These are phyloP conservation scores for Calidris pygmaea DNA, from an alignment of 2,113 vertebrate genomes.

Conservation along the genomic window DNA sequence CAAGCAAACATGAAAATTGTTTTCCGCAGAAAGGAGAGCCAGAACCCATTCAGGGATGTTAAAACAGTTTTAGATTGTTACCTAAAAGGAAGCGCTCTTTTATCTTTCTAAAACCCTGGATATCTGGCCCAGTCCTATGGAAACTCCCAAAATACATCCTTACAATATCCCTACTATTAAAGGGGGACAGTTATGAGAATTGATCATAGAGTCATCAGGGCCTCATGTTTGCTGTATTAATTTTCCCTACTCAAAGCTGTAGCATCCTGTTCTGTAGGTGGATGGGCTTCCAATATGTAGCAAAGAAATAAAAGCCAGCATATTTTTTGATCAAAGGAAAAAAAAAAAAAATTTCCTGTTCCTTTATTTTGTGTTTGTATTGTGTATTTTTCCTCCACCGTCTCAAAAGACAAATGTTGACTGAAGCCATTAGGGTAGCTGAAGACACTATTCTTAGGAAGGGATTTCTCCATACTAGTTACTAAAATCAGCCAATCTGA, in stretches of 20 bases:
- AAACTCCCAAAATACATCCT: neutral
- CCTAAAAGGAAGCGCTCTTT: neutral
- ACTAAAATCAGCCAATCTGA: neutral
- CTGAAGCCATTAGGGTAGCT: neutral
- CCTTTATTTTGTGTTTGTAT: neutral
- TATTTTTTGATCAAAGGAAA: neutral
- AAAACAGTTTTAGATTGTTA: neutral
- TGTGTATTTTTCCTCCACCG: neutral
- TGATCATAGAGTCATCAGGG: neutral
- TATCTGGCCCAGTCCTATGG: neutral
- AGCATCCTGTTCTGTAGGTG: neutral
- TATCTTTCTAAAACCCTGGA: neutral
- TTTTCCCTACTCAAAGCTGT: neutral
- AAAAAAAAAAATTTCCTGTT: neutral
- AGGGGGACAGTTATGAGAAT: neutral
- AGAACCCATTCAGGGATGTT: neutral
- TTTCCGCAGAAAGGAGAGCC: neutral
- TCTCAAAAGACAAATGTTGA: neutral
- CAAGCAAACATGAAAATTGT: neutral
- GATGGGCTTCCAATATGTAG: neutral
- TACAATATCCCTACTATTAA: neutral
- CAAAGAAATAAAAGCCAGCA: neutral
- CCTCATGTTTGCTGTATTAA: neutral
- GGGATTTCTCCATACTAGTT: neutral
- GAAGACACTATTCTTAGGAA: neutral